These are phyloP conservation scores for Caenorhabditis zanzibari DNA, from an alignment of 2,888 invertebrate genomes.

Conservation along the genomic window DNA sequence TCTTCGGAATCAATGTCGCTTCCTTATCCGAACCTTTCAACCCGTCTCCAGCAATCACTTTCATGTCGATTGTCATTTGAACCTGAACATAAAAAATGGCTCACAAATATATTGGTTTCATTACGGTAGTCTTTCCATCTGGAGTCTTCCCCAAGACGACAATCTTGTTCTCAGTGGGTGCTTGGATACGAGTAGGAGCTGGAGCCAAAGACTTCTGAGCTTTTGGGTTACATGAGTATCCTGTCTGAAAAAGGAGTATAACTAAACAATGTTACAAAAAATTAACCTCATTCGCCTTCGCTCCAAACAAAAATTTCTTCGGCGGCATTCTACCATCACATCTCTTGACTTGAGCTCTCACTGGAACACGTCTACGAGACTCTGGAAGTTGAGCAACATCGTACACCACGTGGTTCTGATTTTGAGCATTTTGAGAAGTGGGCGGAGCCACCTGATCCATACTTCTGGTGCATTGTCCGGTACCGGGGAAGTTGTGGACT, in stretches of 20 bases:
- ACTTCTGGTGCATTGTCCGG: conserved; percentile 39
- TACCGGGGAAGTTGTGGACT: conserved; percentile 48
- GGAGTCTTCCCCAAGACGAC: conserved; percentile 56
- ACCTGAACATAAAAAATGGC: conserved; percentile 16
- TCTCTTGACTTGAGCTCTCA: too few species aligned
- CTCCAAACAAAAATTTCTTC: conserved; percentile 50
- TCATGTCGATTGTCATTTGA: conserved; percentile 62
- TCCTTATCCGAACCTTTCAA: conserved; percentile 32
- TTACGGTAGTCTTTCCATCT: conserved; percentile 60
- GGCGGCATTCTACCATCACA: neutral
- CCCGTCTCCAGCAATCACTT: conserved; percentile 57
- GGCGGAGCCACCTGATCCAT: conserved; percentile 37
- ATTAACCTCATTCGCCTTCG: neutral
- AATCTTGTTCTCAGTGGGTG: conserved; percentile 40
- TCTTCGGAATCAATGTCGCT: conserved; percentile 53
- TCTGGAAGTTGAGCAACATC: conserved; percentile 40
- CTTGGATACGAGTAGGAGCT: neutral
- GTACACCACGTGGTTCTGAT: conserved; percentile 40
- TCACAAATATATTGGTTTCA: neutral
- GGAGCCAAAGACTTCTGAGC: neutral
- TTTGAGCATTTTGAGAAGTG: neutral
- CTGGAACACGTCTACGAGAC: conserved; percentile 34
- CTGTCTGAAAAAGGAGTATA: too few species aligned
- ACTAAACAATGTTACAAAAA: too few species aligned
- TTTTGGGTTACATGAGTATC: too few species aligned